Evolutionary conservation across 2,888 invertebrate species (phyloP), one percentile per base, ranked within the genome.

Genomic region (Pheosia tremula): DNA sequence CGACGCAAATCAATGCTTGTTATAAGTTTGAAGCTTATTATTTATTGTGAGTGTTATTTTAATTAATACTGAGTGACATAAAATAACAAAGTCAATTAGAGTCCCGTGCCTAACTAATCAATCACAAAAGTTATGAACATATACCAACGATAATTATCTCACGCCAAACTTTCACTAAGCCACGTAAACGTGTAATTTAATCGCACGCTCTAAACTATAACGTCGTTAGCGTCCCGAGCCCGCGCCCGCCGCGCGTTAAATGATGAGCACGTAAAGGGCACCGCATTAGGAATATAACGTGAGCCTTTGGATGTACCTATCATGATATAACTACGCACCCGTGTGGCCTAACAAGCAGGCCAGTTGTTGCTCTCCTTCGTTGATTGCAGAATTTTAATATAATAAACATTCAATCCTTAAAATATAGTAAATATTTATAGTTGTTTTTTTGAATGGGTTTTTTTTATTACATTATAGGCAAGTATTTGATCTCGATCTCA

Each of bases 251-350:
- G 24, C 24, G 24, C 24, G 24, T 24, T 24, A 24, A 24, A 24
- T 24, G 79, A 84, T 84, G 80, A 83, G 80, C 81, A 82, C 81
- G 82, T 83, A 81, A 85, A 50, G 80, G 82, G 83, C 77, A 82
- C 79, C 82, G 82, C 81, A 84, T 84, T 82, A 82, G 78, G 79
- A 84, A 84, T 85, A 84, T 86, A 87, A 85, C 84, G 78, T 84
- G 80, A 76, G 82, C 85, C 83, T 86, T 85, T 84, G 80, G 81
- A 75, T 80, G 81, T 84, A 84, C 85, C 85, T 82, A 87, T 85
- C 84, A 84, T 87, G 84, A 85, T 82, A 81, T 83, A 52, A 77
- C 81, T 80, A 49, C 77, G 81, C 79, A 83, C 85, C 86, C 84
- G 84, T 85, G 83, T 69, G 58, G 56, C 63, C 56, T 11, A 24